Percentiles rank a stretch among this genome's conserved stretches.
Conservation (phyloP, 2,888 invertebrate genomes). For the Vanessa cardui region DNA sequence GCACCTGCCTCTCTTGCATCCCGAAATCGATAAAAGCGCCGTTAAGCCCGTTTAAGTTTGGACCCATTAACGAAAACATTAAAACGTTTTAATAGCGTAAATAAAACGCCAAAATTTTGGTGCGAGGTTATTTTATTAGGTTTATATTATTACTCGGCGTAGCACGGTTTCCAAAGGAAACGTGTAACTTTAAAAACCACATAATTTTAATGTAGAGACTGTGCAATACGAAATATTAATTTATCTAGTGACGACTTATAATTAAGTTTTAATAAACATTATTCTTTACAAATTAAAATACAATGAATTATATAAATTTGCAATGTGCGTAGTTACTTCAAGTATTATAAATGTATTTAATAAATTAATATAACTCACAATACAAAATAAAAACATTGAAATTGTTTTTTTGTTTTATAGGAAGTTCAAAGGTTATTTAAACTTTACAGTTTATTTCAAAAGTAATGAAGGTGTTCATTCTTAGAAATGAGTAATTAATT, state of each 20-base stretch:
- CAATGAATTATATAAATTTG: too few species aligned
- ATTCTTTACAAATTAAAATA: too few species aligned
- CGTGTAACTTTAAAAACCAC: conserved; percentile 6
- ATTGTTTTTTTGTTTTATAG: too few species aligned
- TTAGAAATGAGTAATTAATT: too few species aligned
- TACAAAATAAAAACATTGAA: too few species aligned
- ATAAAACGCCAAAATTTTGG: conserved; percentile 35
- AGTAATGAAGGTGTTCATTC: too few species aligned
- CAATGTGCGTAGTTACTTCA: too few species aligned
- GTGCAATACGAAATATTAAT: conserved; percentile 7
- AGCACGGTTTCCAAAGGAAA: neutral
- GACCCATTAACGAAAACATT: conserved; percentile 67
- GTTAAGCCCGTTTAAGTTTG: conserved; percentile 59
- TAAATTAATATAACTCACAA: too few species aligned
- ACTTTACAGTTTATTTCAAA: too few species aligned
- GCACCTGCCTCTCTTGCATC: conserved; percentile 53
- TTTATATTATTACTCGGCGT: conserved; percentile 10
- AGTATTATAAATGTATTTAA: too few species aligned
- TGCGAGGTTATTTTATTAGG: conserved; percentile 19
- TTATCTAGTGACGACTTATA: conserved; percentile 47
- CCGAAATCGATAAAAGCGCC: conserved; percentile 56
- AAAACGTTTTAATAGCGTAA: conserved; percentile 53
- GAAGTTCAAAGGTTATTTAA: too few species aligned
- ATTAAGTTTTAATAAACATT: conserved; percentile 44
- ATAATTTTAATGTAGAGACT: neutral